A percentile compares a stretch with the other conserved stretches of the same genome.
Conservation (phyloP, 2,888 invertebrate genomes). For the Polylopha cassiicola region DNA sequence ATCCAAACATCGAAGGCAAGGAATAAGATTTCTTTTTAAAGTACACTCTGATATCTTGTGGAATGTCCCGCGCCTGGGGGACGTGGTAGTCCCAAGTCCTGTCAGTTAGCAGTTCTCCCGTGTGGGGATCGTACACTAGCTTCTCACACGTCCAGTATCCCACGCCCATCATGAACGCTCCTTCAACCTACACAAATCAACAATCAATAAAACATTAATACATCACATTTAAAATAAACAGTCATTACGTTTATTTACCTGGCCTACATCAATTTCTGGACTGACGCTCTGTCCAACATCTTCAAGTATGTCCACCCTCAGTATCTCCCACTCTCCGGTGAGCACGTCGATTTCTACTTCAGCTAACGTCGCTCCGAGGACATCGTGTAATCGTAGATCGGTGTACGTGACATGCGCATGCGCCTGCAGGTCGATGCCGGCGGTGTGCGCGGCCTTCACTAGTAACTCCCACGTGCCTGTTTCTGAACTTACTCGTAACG, state of each 20-base stretch:
- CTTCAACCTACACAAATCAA: conserved; percentile 77
- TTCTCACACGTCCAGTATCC: conserved; percentile 83
- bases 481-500: conserved; percentile 55
- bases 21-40: conserved; percentile 75
- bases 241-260: no score
- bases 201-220: neutral
- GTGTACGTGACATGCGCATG: conserved; percentile 41
- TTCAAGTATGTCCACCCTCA: conserved; percentile 80
- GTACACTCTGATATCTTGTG: conserved; percentile 77
- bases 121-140: conserved; percentile 67
- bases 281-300: conserved; percentile 82
- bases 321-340: conserved; percentile 81
- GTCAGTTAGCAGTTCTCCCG: conserved; percentile 79
- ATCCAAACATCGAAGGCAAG: conserved; percentile 70
- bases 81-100: conserved; percentile 83
- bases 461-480: conserved; percentile 73
- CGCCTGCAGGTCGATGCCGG: conserved; percentile 54
- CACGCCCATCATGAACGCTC: conserved; percentile 80
- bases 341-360: conserved; percentile 86
- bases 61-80: conserved; percentile 80
- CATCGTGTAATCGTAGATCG: conserved; percentile 43
- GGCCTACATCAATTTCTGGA: conserved; percentile 82
- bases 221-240: no score
- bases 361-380: conserved; percentile 76
- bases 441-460: conserved; percentile 59